A percentile compares a stretch with the other conserved stretches of the same genome.
Evolutionary conservation across 2,888 invertebrate species (phyloP).

Genomic region (Troglohyphantes excavatus): DNA sequence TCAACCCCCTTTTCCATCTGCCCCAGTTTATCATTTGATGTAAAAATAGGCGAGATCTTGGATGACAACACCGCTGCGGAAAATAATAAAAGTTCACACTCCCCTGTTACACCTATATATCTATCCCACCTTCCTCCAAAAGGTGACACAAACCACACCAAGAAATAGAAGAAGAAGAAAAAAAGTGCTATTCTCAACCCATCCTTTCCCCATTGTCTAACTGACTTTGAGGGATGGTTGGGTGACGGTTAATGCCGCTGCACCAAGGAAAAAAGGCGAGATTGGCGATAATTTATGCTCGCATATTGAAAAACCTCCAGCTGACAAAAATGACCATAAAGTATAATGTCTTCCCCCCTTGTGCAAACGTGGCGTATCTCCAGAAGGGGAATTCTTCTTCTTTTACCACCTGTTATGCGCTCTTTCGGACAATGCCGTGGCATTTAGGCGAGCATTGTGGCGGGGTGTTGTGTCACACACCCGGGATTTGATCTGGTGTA

Average conservation of each 20-base stretch:
- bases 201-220: slow-evolving; percentile 58
- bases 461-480: slow-evolving; percentile 1
- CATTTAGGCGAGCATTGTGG: slow-evolving; percentile 73
- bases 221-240: slow-evolving; percentile 69
- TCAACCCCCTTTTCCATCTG: slow-evolving; percentile 48
- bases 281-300: slow-evolving; percentile 73
- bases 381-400: slow-evolving; percentile 12
- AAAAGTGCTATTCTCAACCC: slow-evolving; percentile 34
- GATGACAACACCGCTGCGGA: slow-evolving; percentile 21
- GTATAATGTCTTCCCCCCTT: slow-evolving; percentile 56
- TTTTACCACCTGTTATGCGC: slow-evolving; percentile 64
- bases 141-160: slow-evolving; percentile 10
- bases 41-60: slow-evolving; percentile 52
- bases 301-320: slow-evolving; percentile 74
- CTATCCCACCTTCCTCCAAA: slow-evolving; percentile 35
- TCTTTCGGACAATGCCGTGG: slow-evolving; percentile 65
- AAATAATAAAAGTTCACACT: slow-evolving; percentile 60
- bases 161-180: slow-evolving; percentile 14
- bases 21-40: slow-evolving; percentile 38
- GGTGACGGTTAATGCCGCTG: slow-evolving; percentile 51
- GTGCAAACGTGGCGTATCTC: slow-evolving; percentile 65
- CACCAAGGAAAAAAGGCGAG: slow-evolving; percentile 18
- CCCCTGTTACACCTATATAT: slow-evolving; percentile 31
- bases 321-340: slow-evolving; percentile 78
- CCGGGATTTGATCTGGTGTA: slow-evolving; percentile 67